Evolutionary conservation across 2,888 invertebrate genomes (phyloP), one percentile per base, ranked within the genome.

Genomic region (Minunthozetes semirufus): DNA sequence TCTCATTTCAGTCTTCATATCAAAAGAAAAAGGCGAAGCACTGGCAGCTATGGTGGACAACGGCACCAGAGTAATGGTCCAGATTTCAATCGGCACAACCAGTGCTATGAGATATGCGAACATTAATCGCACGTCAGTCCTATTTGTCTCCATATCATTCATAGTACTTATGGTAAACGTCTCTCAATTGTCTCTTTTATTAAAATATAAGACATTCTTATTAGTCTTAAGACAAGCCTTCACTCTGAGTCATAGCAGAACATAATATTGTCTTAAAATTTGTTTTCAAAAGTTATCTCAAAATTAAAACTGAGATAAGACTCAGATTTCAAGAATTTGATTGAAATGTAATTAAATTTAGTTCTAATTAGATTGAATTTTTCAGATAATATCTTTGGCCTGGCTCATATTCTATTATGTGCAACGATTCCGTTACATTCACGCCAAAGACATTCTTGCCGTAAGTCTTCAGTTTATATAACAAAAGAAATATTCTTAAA

Each of bases 331-430:
- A 33, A 33, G 3, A 33, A 33, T 46, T 46, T 46, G 15, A 11
- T 46, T 46, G 46, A 46, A 11, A 46, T 46, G 15, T 46, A 11
- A 46, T 46, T 46, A 11, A 46, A 11, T 46, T 46, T 46, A 48
- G 4, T 48, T 48, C 4, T 48, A 17, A 48, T 48, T 13, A 42
- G 6, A n/a, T 53, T 53, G 19, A n/a, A 19, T 53, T 3, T 53
- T 22, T 1, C 4, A 68, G 68, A 90, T 94, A 80, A 94, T 95
- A 79, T 94, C 94, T 0, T 85, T 95, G 80, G 93, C 94, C 27
- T 96, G 95, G 95, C 88, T 96, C 59, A 90, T 95, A 77, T 95
- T 95, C 85, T 96, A 96, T 86, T 96, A 96, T 84, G 91, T 96
- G 73, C 95, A 96, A 85, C 86, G 94, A 79, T 94, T 95, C 85